Base-by-base conservation (phyloP, 2,113 vertebrate species). In the Melanerpes aurifrons region DNA sequence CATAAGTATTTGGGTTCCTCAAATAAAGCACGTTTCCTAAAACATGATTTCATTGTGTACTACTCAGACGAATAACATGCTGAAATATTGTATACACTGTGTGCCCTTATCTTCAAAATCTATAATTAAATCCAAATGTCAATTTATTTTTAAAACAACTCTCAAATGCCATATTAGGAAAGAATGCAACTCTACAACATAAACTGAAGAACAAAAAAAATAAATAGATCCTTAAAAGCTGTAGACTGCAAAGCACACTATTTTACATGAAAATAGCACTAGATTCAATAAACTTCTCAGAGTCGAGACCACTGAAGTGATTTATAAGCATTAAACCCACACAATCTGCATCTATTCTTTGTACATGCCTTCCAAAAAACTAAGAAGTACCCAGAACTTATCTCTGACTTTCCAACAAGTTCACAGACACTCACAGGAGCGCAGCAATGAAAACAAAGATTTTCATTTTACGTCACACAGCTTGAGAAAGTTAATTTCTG, bases 141-240 rank as follows among this genome's bases (percentile, higher is more conserved):
- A 89, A 74, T 90, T 93, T 89, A 85, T 94, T 94, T 95, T 96
- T 89, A 67, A 94, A 94, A 68, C 47, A 25, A 86, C 61, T 79
- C 91, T 82, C 45, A 77, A 80, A 50, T 5, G 53, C 91, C 69
- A 57, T 93, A 91, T 81, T 89, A 92, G 91, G 89, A 83, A 96
- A 92, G n/a, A 82, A 85, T 9, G 83, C 45, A 87, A 77, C 79
- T 77, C 79, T 83, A 48, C 53, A 91, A 62, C 72, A 68, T n/a
- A 83, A 66, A 74, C 53, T 57, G 35, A 57, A 77, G 28, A 20
- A 14, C 43, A 15, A 45, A 72, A 69, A 88, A 81, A 84, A 66
- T 7, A 14, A 58, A 13, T 15, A 90, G 45, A 76, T 54, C 37
- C 54, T 83, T 87, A 71, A 68, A 87, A 83, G 37, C 47, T 82